These are phyloP conservation scores for Epirrhoe tristata DNA, from an alignment of 2,888 invertebrate species.

Conservation along the genomic window DNA sequence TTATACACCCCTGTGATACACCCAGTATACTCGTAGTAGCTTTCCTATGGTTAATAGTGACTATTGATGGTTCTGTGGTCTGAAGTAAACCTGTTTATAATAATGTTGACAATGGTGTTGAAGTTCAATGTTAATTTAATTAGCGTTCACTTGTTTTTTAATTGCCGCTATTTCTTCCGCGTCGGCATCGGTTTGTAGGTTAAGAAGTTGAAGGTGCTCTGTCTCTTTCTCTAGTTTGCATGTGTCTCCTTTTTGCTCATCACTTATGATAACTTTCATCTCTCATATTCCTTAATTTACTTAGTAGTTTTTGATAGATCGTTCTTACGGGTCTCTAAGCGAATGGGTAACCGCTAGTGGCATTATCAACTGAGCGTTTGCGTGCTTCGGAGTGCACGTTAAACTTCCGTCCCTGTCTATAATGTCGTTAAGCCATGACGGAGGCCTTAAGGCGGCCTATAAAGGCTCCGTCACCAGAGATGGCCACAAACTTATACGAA, in stretches of 20 bases:
- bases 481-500: too few species aligned
- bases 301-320: too few species aligned
- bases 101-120: conserved; percentile 12
- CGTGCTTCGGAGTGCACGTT: too few species aligned
- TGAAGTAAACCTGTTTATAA: conserved; percentile 20
- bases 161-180: conserved; percentile 18
- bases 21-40: neutral
- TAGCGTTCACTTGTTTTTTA: conserved; percentile 29
- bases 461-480: too few species aligned
- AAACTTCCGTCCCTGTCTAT: too few species aligned
- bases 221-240: conserved; percentile 10
- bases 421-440: neutral
- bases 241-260: neutral
- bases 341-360: too few species aligned
- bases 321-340: too few species aligned
- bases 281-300: too few species aligned
- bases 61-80: conserved; percentile 1
- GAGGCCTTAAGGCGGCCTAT: neutral
- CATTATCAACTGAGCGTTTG: too few species aligned
- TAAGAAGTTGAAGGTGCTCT: neutral
- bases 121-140: conserved; percentile 32
- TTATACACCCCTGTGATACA: too few species aligned
- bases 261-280: too few species aligned
- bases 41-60: neutral
- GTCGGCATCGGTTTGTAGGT: conserved; percentile 11